Evolutionary conservation across 2,113 vertebrate genomes (phyloP), one percentile per base, ranked within the genome.

Genomic region (Campylorhamphus procurvoides): DNA sequence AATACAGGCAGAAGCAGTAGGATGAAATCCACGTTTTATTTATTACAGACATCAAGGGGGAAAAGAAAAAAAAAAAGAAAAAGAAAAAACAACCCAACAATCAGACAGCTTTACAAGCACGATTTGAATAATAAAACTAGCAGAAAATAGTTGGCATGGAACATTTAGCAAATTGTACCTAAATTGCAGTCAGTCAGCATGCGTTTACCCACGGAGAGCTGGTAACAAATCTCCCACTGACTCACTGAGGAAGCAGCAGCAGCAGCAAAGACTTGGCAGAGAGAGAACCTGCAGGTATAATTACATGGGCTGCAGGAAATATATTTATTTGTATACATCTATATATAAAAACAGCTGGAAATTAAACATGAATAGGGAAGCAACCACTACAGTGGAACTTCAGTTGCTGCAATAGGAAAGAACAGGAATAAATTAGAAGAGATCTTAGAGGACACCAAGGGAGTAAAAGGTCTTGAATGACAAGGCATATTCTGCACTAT

Each of bases 91-190:
- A n/a, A 31, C 5, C 1, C 19, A 6, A 49, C 9, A 42, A 80
- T 22, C 20, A 37, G 44, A 80, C 78, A 52, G 28, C 55, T 93
- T 55, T 71, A 23, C 35, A 39, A 83, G 71, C 46, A 68, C 28
- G 47, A 89, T 87, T 37, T 66, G 73, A 89, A 80, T 83, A 87
- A 73, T 44, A 80, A 59, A 79, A 94, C 77, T 18, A 94, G 64
- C 35, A 92, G 84, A 82, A 75, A 88, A 84, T 29, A 78, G 52
- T 8, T 72, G 80, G 77, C 53, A 71, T 33, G 64, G 73, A 94
- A 71, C 83, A 79, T 31, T 89, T 81, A 87, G 87, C 69, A 92
- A 91, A 95, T 71, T 35, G 91, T 37, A 87, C 10, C n/a, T 84
- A 72, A 94, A 89, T 9, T 89, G 77, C 87, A 73, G 83, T 14